Evolutionary conservation across 2,797 vertebrate species (phyloP).

Genomic region (Harpagifer antarcticus): DNA sequence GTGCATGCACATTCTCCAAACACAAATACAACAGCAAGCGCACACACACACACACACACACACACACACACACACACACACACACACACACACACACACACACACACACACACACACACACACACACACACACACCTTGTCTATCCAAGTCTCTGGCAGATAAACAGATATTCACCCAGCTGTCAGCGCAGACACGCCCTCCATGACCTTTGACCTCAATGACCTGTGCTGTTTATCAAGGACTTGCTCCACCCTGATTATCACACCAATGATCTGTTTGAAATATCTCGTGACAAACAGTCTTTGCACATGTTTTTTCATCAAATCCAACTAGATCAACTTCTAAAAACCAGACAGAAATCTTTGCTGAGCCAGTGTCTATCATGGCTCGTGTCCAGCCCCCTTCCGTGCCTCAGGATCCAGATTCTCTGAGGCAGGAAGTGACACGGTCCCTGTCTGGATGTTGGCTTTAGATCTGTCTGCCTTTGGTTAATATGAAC

Average conservation of each 20-base stretch:
- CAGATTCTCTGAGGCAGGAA: conserved; percentile 63
- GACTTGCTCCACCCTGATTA: conserved; percentile 23
- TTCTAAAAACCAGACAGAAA: conserved; percentile 42
- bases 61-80: conserved; percentile 59
- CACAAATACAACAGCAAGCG: conserved; percentile 47
- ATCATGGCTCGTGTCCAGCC: conserved; percentile 41
- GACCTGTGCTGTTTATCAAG: conserved; percentile 60
- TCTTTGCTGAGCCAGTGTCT: conserved; percentile 49
- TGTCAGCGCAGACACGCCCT: conserved; percentile 42
- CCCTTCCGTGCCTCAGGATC: conserved; percentile 34
- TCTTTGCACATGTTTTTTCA: conserved; percentile 27
- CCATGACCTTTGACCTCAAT: conserved; percentile 53
- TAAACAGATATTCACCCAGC: conserved; percentile 65
- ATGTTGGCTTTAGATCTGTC: conserved; percentile 56
- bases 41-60: conserved; percentile 55
- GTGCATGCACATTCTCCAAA: conserved; percentile 24
- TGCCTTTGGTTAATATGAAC: conserved; percentile 53
- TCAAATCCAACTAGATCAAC: conserved; percentile 27
- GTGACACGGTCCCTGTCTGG: conserved; percentile 58
- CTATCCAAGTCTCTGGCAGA: conserved; percentile 41
- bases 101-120: conserved; percentile 60
- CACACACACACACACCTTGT: conserved; percentile 57
- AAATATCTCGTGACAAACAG: conserved; percentile 33
- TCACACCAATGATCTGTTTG: conserved; percentile 31
- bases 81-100: conserved; percentile 59